Base-by-base conservation (phyloP, 53 echinoderm and acorn worm species). In the Stichopus horrens region DNA sequence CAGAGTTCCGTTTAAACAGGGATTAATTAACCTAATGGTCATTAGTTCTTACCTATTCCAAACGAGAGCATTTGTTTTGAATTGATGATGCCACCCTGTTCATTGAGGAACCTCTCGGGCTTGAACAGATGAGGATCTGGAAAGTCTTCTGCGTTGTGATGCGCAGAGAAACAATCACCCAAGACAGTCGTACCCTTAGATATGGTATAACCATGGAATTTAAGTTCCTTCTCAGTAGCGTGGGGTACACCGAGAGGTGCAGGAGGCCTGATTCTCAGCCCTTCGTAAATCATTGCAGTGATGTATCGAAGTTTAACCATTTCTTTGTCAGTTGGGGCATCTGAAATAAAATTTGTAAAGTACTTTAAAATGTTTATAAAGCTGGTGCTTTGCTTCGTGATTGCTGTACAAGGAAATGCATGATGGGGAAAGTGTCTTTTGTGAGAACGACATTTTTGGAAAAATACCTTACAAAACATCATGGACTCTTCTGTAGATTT, bases 161-260 rank as follows among this genome's bases (percentile, higher is more conserved):
- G 86, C 21, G 89, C 89, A 53, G 89, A 71, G 19, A 86, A 55
- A 59, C 86, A 67, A 67, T 92, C 74, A 58, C 74, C 79, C 74
- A 92, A 18, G 7, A 92, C 63, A 7, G 89, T 68, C 11, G 86
- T 86, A 3, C 83, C 75, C 60, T 51, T 55, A 13, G 92, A 89
- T 52, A 92, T 79, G 7, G 55, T 16, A 55, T 87, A 92, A 16
- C 87, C 87, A 51, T 73, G 83, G 16, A 89, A 86, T 21, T 74
- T 76, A 59, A 81, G 74, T 58, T 85, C 86, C 22, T 77, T 76
- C 14, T 78, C 89, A 10, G 88, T 92, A 22, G 67, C 74, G 76
- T 92, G 92, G 0, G 92, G 92, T 22, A 86, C 86, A 76, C 92
- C 92, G 4, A 92, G 87, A 9, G 89, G 89, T 11, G 92, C 92